Evolutionary conservation across 2,113 vertebrate genomes (phyloP), one percentile per base, ranked within the genome.

Genomic region (Aphyosemion australe): DNA sequence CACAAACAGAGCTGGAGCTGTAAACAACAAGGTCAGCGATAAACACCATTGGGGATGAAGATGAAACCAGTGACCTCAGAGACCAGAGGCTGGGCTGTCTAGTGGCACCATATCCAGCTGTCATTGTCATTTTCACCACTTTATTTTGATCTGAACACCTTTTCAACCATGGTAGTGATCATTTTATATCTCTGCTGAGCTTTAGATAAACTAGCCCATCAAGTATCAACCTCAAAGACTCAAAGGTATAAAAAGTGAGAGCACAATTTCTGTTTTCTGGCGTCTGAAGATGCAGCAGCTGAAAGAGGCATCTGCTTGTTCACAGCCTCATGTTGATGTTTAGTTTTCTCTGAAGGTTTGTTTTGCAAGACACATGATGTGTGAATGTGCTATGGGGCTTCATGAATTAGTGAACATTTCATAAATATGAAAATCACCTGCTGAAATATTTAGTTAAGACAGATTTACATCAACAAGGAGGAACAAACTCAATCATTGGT

Each of bases 371-470:
- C 85, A 86, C 81, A 76, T 87, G 85, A 78, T 49, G 13, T 54
- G 59, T 41, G 66, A 80, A 49, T 43, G 50, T 64, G 60, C 77
- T 54, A n/a, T n/a, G 71, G 65, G 65, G 78, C 69, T 55, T 78
- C 74, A 79, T 86, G 70, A 84, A 83, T 83, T 66, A 87, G 49
- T 78, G 71, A 89, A 55, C 72, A 51, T 47, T 51, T 78, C 63
- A 80, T 80, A 34, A 78, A 63, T 68, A 67, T 79, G 76, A 52
- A 61, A 62, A 74, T 31, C 42, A 50, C 53, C 46, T 20, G 49
- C 49, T 88, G 20, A 79, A 86, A 85, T 78, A 86, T 87, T 89
- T 67, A 87, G 63, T 26, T 8, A 8, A 37, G 56, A 67, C 81
- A 78, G 70, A 73, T 52, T 77, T 46, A 71, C 67, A 68, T 61